phyloP scores from a whole-genome alignment of 2,797 vertebrate species.

The Graptemys geographica region DNA sequence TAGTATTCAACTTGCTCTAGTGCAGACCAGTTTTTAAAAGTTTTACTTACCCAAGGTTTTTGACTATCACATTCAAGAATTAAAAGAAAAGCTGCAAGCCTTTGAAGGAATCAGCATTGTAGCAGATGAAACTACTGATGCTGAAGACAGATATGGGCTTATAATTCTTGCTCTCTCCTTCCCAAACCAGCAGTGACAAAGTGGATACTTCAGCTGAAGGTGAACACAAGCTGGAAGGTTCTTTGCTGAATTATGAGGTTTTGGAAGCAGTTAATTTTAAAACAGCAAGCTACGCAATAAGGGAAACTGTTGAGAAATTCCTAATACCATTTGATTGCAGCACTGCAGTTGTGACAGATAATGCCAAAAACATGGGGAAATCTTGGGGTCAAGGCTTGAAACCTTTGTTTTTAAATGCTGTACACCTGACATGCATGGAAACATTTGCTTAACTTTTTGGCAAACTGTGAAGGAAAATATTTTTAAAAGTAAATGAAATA shows the following conservation, averaged over 20 bases:
- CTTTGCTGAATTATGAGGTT: too few species aligned
- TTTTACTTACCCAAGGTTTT: neutral
- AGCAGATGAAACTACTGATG: neutral
- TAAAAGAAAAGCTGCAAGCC: neutral
- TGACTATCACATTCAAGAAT: neutral
- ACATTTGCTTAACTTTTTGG: neutral
- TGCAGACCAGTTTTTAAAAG: neutral
- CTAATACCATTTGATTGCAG: neutral
- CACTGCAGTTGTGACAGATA: neutral
- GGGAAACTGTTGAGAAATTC: neutral
- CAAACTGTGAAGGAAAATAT: neutral
- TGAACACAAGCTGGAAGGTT: too few species aligned
- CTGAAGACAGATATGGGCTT: too few species aligned
- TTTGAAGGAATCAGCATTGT: neutral
- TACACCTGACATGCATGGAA: neutral
- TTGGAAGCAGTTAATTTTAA: too few species aligned
- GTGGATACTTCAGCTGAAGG: too few species aligned
- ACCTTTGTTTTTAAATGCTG: neutral
- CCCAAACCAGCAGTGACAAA: too few species aligned
- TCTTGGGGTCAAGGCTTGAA: neutral
- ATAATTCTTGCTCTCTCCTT: too few species aligned
- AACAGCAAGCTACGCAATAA: too few species aligned
- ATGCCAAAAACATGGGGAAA: neutral
- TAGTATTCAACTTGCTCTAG: neutral
- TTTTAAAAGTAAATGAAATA: neutral